A percentile compares a stretch with the other conserved stretches of the same genome.
Evolutionary conservation across 53 echinoderm and acorn worm species (phyloP).

Genomic region (Holothuria scabra): DNA sequence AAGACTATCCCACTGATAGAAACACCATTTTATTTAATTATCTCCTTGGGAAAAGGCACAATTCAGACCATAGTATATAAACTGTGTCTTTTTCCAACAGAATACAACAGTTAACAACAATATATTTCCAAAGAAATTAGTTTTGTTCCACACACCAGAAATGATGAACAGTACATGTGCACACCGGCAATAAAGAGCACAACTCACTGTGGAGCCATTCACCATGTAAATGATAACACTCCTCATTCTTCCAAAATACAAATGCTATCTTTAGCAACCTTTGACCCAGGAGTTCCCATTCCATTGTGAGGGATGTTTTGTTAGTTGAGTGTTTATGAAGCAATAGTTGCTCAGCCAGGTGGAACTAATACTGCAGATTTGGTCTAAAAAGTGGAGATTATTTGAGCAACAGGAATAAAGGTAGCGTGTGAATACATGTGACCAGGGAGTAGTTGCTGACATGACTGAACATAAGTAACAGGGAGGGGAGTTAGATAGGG

Average conservation of each 20-base stretch:
- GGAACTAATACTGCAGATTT: conserved; percentile 1
- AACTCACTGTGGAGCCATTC: too few species aligned
- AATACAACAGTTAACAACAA: neutral
- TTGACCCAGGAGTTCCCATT: conserved; percentile 31
- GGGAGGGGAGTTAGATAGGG: too few species aligned
- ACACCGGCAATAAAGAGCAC: too few species aligned
- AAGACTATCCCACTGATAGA: conserved; percentile 24
- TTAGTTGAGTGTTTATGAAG: conserved; percentile 6
- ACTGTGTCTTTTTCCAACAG: neutral
- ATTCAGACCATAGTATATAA: neutral
- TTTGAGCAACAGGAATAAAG: too few species aligned
- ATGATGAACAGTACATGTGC: neutral
- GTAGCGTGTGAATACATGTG: too few species aligned
- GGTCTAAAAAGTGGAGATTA: too few species aligned
- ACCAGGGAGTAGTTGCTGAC: too few species aligned
- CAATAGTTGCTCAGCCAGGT: conserved; percentile 6
- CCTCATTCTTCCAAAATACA: neutral
- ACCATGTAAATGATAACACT: neutral
- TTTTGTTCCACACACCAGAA: conserved; percentile 6
- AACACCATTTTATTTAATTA: neutral
- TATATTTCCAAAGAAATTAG: neutral
- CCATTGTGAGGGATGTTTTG: neutral
- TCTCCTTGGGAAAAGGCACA: neutral
- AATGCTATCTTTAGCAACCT: neutral
- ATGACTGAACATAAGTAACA: too few species aligned